Evolutionary conservation across 2,888 invertebrate genomes (phyloP).

Genomic region (Crioceris asparagi): DNA sequence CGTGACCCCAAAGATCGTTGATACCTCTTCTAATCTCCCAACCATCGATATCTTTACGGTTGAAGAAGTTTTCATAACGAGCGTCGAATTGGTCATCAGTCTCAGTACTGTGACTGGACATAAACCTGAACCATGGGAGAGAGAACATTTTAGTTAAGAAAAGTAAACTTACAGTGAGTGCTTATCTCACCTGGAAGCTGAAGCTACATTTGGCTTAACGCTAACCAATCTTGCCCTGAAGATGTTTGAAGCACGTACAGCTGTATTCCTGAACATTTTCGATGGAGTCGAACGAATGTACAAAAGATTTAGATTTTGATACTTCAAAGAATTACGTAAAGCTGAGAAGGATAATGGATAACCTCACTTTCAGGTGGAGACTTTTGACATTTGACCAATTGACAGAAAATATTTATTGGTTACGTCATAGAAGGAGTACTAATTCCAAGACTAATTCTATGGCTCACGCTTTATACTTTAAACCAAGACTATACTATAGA

Average conservation of each 20-base stretch:
- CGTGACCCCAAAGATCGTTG: conserved; percentile 81
- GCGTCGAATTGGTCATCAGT: conserved; percentile 79
- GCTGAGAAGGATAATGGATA: too few relatives aligned
- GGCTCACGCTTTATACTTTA: too few relatives aligned
- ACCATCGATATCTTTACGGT: conserved; percentile 77
- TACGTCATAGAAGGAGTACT: too few relatives aligned
- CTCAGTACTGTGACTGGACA: conserved; percentile 46
- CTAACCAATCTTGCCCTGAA: conserved; percentile 29
- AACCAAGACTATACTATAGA: too few relatives aligned
- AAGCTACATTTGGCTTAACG: conserved; percentile 22
- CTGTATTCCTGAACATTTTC: conserved; percentile 44
- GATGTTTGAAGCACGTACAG: conserved; percentile 36
- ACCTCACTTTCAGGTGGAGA: too few relatives aligned
- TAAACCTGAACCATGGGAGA: conserved; percentile 17
- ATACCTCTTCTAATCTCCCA: conserved; percentile 92
- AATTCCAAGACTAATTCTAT: too few relatives aligned
- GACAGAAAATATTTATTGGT: too few relatives aligned
- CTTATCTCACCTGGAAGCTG: conserved; percentile 18
- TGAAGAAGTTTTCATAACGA: conserved; percentile 73
- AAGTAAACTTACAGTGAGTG: background rate
- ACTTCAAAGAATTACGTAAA: too few relatives aligned
- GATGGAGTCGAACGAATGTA: too few relatives aligned
- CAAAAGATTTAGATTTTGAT: too few relatives aligned
- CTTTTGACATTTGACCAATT: too few relatives aligned
- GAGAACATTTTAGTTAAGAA: background rate